Evolutionary conservation across 2,888 invertebrate genomes (phyloP), one percentile per base, ranked within the genome.

Genomic region (Tyria jacobaeae): DNA sequence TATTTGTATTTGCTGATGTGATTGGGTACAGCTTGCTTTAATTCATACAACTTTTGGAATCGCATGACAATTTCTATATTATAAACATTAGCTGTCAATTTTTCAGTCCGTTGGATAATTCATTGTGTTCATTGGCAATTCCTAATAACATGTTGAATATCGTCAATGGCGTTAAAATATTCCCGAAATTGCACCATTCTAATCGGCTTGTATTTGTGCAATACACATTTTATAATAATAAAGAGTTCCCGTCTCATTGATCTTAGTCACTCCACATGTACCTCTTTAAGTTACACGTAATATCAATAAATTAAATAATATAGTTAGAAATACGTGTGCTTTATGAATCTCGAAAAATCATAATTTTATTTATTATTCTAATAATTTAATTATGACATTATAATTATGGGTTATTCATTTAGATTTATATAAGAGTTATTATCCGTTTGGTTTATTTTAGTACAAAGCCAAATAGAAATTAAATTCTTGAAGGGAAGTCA

Each of bases 351-450:
- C 63, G 31, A 55, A 47, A 57, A 49, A 21, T 41, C 49, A 34
- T 39, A 25, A 39, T 39, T 39, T 41, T 24, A 51, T 44, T 9
- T 27, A 56, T 51, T 47, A 57, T 52, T 57, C 47, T 51, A 47
- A 57, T 57, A 47, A 56, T 48, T 27, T 49, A 21, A 35, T 54
- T 1, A 52, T 61, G 51, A 31, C 48, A 58, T 54, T 60, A 60
- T 60, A 57, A 50, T 37, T 47, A 24, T 35, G 35, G 59, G 60
- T 56, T 61, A 63, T 58, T 47, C 35, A 57, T 15, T 73, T 62
- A 72, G 66, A 54, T 69, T 72, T 65, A 70, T 44, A 57, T 72
- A 63, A 66, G 60, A 60, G 49, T 68, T 64, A 65, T 39, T 57
- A 57, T 24, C 25, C 21, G 44, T 39, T 39, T 52, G 14, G 59